Percentiles rank a stretch among this genome's conserved stretches.
Conservation (phyloP, 2,113 vertebrate species). For the Alethe castanea region DNA sequence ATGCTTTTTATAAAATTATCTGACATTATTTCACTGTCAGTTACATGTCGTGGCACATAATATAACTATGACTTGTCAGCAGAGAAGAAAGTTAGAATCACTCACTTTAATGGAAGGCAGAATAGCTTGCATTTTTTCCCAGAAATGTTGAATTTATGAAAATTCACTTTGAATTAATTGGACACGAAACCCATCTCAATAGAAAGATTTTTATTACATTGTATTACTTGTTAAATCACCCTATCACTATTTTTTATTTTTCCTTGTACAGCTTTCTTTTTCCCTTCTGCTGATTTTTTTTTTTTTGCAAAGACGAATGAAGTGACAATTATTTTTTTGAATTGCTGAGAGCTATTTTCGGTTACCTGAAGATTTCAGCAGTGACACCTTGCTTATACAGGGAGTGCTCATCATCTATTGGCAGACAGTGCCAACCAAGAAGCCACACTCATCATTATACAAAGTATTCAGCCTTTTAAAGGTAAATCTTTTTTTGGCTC, state of each 20-base stretch:
- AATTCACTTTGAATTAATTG: not conserved
- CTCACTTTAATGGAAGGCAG: not conserved
- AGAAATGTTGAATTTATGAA: not conserved
- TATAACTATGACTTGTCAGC: not conserved
- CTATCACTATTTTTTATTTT: not conserved
- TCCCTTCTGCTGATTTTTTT: not conserved
- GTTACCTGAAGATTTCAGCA: conserved; percentile 13
- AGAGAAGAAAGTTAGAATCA: not conserved
- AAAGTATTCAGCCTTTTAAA: not conserved
- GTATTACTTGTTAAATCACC: not conserved
- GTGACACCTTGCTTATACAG: not conserved
- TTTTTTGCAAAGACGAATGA: not conserved
- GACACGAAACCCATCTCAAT: not conserved
- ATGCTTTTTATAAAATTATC: not conserved
- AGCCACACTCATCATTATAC: not conserved
- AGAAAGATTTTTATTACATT: not conserved
- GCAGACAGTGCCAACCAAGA: not conserved
- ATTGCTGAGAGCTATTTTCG: conserved; percentile 5
- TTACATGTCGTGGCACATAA: not conserved
- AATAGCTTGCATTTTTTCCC: not conserved
- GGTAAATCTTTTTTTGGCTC: not conserved
- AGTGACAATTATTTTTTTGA: conserved; percentile 57
- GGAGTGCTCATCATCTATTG: not conserved
- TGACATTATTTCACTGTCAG: not conserved
- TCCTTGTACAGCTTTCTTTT: not conserved